Evolutionary conservation across 2,888 invertebrate species (phyloP).

Genomic region (Torymus texanus): DNA sequence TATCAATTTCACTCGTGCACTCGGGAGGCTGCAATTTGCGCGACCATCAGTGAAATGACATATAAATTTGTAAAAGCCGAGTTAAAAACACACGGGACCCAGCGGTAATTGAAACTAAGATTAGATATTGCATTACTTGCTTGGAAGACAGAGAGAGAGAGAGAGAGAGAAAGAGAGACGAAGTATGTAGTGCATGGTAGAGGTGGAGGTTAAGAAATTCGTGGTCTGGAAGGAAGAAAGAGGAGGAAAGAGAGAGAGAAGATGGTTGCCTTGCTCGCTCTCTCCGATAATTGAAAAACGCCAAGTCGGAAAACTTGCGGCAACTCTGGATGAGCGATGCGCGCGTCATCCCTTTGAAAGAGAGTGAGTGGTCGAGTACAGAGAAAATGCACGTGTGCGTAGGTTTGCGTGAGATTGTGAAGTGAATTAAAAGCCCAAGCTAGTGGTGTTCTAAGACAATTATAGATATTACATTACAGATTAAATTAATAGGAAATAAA

Average conservation of each 20-base stretch:
- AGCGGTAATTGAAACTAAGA: conserved; percentile 44
- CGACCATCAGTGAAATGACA: conserved; percentile 18
- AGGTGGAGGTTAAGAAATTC: conserved; percentile 19
- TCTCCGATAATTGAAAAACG: conserved; percentile 55
- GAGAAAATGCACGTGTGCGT: no score
- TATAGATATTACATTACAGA: no score
- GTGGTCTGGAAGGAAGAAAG: neutral
- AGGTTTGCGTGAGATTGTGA: no score
- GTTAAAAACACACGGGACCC: conserved; percentile 26
- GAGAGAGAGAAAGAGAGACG: no score
- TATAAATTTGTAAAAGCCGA: conserved; percentile 15
- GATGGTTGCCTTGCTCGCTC: no score
- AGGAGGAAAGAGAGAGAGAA: no score
- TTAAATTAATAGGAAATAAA: no score
- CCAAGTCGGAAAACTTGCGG: conserved; percentile 33
- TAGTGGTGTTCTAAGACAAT: no score
- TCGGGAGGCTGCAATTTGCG: conserved; percentile 19
- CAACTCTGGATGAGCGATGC: conserved; percentile 34
- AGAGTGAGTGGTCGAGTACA: neutral
- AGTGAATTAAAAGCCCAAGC: no score
- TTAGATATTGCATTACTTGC: conserved; percentile 46
- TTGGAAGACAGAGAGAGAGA: conserved; percentile 20
- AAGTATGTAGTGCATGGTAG: neutral
- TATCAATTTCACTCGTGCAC: conserved; percentile 2
- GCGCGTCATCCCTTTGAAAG: conserved; percentile 8